Evolutionary conservation across 2,113 vertebrate species (phyloP).

Genomic region (Theropithecus gelada): DNA sequence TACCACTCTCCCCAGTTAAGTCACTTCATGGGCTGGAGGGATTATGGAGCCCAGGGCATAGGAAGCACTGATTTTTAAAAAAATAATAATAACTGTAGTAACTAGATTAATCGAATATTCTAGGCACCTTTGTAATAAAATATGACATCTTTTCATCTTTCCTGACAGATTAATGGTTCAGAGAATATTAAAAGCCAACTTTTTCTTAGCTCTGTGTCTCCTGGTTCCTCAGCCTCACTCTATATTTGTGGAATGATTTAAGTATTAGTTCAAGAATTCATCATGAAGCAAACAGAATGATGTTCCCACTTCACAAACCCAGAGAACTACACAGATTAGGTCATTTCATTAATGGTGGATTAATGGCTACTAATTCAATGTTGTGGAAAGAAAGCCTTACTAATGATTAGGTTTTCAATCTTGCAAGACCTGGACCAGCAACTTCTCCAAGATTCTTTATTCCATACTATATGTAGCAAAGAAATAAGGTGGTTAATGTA

Average conservation of each 20-base stretch:
- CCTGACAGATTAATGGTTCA: background rate
- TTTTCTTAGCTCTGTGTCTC: background rate
- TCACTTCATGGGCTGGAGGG: background rate
- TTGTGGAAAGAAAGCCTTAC: background rate
- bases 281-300: slow-evolving; percentile 32
- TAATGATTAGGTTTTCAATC: background rate
- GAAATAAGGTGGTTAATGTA: background rate
- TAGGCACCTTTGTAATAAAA: background rate
- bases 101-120: background rate
- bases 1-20: background rate
- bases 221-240: background rate
- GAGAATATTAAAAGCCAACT: background rate
- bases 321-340: background rate
- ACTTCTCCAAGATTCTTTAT: slow-evolving; percentile 7
- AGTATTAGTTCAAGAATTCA: background rate
- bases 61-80: background rate
- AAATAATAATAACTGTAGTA: background rate
- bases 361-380: background rate
- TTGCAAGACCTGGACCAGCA: background rate
- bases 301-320: background rate
- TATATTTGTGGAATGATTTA: background rate
- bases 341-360: background rate
- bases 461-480: background rate
- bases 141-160: background rate
- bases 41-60: background rate